Conservation (phyloP, 1,140 invertebrate genomes). For the Gonatopus flavifemur region DNA sequence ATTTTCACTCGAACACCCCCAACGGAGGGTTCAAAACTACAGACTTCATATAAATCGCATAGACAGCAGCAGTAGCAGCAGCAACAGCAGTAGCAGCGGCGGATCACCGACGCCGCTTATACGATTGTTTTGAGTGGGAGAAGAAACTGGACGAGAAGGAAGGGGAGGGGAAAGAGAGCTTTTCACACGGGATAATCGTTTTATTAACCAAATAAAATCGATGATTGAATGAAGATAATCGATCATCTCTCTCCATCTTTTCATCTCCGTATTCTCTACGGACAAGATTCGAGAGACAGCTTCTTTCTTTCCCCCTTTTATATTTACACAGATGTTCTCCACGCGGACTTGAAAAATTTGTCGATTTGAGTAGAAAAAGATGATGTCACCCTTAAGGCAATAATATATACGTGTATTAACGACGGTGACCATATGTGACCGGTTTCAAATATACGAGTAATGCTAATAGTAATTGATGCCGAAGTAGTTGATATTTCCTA, state of each 20-base stretch:
- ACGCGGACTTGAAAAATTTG: no score
- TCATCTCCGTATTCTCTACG: background rate
- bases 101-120: no score
- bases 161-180: no score
- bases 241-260: background rate
- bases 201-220: slow-evolving; percentile 59
- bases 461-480: slow-evolving; percentile 54
- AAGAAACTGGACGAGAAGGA: slow-evolving; percentile 1
- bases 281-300: background rate
- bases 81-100: no score
- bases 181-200: slow-evolving; percentile 56
- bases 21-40: no score
- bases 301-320: background rate
- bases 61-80: no score
- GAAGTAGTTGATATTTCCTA: slow-evolving; percentile 37
- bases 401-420: no score
- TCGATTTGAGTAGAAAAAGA: slow-evolving; percentile 21
- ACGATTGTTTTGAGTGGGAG: no score
- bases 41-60: no score
- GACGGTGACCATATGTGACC: slow-evolving; percentile 51
- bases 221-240: slow-evolving; percentile 52
- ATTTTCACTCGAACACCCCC: slow-evolving; percentile 56
- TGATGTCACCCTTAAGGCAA: slow-evolving; percentile 44
- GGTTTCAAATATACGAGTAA: slow-evolving; percentile 48
- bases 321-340: no score